These are phyloP conservation scores for Podargus strigoides DNA, from an alignment of 2,797 vertebrate genomes.

Conservation along the genomic window DNA sequence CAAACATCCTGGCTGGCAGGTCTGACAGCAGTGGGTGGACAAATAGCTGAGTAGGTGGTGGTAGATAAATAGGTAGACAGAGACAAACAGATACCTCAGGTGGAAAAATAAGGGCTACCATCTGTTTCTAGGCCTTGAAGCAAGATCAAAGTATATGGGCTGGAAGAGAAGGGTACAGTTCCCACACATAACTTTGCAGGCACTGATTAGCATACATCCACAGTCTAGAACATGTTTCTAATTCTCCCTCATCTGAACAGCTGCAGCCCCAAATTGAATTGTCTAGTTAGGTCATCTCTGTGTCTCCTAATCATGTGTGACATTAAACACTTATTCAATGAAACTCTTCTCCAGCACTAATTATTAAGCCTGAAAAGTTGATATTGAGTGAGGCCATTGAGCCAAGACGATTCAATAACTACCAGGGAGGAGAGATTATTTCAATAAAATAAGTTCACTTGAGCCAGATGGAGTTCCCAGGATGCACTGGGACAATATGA, in stretches of 20 bases:
- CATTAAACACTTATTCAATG: constrained; percentile 54
- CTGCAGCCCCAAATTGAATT: not conserved
- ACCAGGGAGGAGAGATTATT: constrained; percentile 62
- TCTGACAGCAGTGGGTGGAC: not conserved
- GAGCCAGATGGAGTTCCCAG: constrained; percentile 37
- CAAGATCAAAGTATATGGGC: not conserved
- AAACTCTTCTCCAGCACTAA: constrained; percentile 34
- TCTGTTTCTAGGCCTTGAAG: not conserved
- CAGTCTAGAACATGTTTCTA: not conserved
- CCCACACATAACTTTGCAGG: not conserved
- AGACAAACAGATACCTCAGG: not conserved
- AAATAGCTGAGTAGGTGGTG: not conserved
- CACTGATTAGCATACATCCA: not conserved
- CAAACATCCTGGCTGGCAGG: not conserved
- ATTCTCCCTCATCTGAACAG: not conserved
- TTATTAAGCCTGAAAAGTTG: constrained; percentile 57
- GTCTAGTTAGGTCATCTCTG: constrained; percentile 3
- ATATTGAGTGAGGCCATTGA: constrained; percentile 51
- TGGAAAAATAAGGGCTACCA: not conserved
- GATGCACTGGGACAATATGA: not conserved
- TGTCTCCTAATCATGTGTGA: constrained; percentile 53
- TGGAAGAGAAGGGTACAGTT: not conserved
- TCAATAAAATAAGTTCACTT: constrained; percentile 19
- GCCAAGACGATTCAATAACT: constrained; percentile 53
- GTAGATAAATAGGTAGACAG: not conserved